phyloP scores from a whole-genome alignment of 2,113 vertebrate genomes.

The Cottus gobio region DNA sequence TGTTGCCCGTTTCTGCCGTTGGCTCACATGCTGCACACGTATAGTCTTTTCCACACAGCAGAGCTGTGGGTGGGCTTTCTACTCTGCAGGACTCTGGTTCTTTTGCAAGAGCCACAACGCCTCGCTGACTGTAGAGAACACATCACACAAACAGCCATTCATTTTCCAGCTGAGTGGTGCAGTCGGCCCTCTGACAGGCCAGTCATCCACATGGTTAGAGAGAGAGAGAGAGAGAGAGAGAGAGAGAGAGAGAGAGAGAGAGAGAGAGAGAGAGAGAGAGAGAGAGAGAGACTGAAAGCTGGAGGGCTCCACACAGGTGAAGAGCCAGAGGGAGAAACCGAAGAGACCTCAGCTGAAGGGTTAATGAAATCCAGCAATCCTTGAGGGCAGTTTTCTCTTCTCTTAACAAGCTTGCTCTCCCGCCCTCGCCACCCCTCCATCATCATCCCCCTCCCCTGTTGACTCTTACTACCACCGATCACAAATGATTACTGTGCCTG shows the following conservation, averaged over 20 bases:
- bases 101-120: not conserved
- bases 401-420: conserved; percentile 38
- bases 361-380: conserved; percentile 50
- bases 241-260: not conserved
- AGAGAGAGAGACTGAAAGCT: not conserved
- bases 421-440: conserved; percentile 7
- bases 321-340: conserved; percentile 4
- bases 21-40: not conserved
- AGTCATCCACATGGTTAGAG: conserved; percentile 41
- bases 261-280: not conserved
- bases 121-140: not conserved
- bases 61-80: not conserved
- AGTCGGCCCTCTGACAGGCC: conserved; percentile 55
- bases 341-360: conserved; percentile 37
- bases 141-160: conserved; percentile 44
- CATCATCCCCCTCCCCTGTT: conserved; percentile 31
- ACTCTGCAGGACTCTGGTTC: not conserved
- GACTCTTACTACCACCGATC: conserved; percentile 47
- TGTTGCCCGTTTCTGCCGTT: not conserved
- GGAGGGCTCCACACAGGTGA: not conserved
- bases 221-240: not conserved
- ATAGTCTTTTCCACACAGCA: not conserved
- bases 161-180: conserved; percentile 61
- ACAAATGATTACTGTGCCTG: conserved; percentile 49
- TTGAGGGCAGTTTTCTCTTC: conserved; percentile 56